These are phyloP conservation scores for Monopis laevigella DNA, from an alignment of 2,888 invertebrate genomes.

Conservation along the genomic window DNA sequence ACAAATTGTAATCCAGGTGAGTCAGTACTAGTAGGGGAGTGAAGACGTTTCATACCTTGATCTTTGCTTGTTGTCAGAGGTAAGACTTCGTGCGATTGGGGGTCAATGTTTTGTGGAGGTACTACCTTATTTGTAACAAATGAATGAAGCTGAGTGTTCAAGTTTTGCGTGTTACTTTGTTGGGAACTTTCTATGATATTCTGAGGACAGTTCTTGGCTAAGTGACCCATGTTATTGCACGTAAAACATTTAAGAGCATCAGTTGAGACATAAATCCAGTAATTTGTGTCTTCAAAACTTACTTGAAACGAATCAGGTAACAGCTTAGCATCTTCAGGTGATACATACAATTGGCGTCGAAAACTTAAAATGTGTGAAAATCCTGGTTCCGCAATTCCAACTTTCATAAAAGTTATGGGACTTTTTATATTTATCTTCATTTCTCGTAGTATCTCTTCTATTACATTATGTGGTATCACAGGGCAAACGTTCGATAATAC, in stretches of 20 bases:
- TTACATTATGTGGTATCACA: slow-evolving; percentile 14
- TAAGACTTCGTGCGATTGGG: no score
- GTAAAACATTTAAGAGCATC: slow-evolving; percentile 16
- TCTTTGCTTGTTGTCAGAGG: no score
- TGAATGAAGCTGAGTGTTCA: no score
- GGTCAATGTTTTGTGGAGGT: no score
- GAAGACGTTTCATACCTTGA: no score
- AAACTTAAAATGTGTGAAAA: slow-evolving; percentile 10
- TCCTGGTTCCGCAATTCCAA: slow-evolving; percentile 3
- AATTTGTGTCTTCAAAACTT: slow-evolving; percentile 16
- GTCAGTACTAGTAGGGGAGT: no score
- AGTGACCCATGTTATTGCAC: slow-evolving; percentile 15
- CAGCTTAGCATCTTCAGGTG: slow-evolving; percentile 13
- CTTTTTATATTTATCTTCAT: background rate
- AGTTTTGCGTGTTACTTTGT: no score
- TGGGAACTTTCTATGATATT: no score
- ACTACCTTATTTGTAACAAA: no score
- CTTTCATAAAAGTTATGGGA: slow-evolving; percentile 7
- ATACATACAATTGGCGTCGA: slow-evolving; percentile 12
- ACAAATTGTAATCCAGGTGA: no score
- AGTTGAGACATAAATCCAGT: slow-evolving; percentile 17
- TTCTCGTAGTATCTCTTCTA: slow-evolving; percentile 3
- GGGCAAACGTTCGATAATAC: slow-evolving; percentile 20
- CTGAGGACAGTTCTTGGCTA: slow-evolving; percentile 15
- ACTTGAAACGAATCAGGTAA: slow-evolving; percentile 16